Conservation (phyloP, 2,797 vertebrate genomes). For the Siniperca undulata region DNA sequence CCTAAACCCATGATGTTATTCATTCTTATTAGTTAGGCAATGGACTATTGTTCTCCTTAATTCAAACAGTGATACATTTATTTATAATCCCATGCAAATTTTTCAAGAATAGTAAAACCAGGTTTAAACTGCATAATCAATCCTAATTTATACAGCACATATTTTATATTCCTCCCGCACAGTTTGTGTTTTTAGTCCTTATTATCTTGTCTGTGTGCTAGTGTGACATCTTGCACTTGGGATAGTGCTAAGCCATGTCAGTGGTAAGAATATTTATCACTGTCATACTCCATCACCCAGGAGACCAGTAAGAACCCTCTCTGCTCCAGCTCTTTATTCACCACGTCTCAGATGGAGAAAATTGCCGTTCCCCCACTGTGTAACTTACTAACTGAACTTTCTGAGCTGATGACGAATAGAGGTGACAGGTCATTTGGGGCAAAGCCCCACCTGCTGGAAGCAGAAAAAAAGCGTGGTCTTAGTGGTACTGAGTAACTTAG, state of each 20-base stretch:
- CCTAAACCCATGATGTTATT: too few relatives aligned
- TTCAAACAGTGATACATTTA: not conserved
- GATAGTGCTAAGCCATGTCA: not conserved
- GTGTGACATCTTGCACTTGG: not conserved
- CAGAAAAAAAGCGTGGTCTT: not conserved
- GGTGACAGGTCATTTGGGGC: not conserved
- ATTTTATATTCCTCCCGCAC: not conserved
- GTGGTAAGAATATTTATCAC: slow-evolving; percentile 2
- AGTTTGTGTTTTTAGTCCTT: not conserved
- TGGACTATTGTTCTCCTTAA: too few relatives aligned
- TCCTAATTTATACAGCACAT: not conserved
- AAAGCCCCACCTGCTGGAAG: not conserved
- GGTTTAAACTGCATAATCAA: not conserved
- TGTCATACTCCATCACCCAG: not conserved
- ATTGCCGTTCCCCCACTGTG: not conserved
- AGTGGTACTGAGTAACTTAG: not conserved
- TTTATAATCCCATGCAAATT: too few relatives aligned
- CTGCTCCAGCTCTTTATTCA: not conserved
- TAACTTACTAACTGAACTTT: not conserved
- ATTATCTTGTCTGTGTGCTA: not conserved
- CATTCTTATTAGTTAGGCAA: too few relatives aligned
- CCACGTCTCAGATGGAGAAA: not conserved
- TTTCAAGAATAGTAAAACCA: not conserved
- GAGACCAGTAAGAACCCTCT: not conserved
- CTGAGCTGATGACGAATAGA: not conserved